Conservation (phyloP, 1,140 invertebrate genomes). For the Psix sp. region DNA sequence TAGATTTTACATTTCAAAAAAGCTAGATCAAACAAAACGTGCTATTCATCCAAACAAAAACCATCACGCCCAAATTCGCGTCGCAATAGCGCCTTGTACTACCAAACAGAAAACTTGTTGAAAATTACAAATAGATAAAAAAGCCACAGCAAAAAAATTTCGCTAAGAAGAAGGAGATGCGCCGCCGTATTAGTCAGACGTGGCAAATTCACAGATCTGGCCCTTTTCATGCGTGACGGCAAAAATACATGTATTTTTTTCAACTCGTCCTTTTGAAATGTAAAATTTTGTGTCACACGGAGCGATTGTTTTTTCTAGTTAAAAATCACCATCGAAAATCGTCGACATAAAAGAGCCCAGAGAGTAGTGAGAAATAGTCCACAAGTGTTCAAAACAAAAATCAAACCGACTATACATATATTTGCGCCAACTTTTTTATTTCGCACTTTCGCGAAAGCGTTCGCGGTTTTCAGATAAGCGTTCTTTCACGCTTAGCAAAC, state of each 20-base stretch:
- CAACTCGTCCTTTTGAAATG: constrained; percentile 50
- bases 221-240: constrained; percentile 38
- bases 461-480: constrained; percentile 57
- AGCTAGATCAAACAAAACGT: constrained; percentile 41
- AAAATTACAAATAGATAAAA: neutral
- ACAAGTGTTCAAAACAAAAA: neutral
- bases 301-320: constrained; percentile 45
- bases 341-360: no score
- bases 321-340: no score
- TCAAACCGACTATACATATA: neutral
- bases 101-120: neutral
- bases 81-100: constrained; percentile 7
- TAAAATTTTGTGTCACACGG: constrained; percentile 44
- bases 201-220: constrained; percentile 1
- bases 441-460: constrained; percentile 50
- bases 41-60: constrained; percentile 29
- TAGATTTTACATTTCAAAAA: constrained; percentile 55
- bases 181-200: constrained; percentile 44
- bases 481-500: constrained; percentile 59
- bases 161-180: constrained; percentile 28
- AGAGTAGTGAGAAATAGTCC: no score
- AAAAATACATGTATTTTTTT: constrained; percentile 39
- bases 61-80: neutral
- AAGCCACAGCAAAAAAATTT: constrained; percentile 8
- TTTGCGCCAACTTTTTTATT: constrained; percentile 28